Percentiles rank a stretch among this genome's conserved stretches.
phyloP scores from a whole-genome alignment of 2,888 invertebrate genomes.

The Coelopa pilipes region DNA sequence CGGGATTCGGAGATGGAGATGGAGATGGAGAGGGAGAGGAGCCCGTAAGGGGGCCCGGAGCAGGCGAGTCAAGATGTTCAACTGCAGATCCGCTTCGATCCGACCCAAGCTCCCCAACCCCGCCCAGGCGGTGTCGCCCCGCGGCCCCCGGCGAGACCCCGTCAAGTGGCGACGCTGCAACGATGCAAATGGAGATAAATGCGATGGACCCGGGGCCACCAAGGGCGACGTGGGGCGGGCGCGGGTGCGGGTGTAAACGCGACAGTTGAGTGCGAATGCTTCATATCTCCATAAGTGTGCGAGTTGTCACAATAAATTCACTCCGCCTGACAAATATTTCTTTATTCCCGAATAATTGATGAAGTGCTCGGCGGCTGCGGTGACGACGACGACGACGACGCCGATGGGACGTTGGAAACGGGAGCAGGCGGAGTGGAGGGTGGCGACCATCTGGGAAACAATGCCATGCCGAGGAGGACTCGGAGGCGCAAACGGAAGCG shows the following conservation, averaged over 20 bases:
- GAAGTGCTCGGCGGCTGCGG: conserved; percentile 5
- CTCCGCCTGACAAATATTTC: conserved; percentile 26
- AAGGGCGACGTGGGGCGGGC: no score
- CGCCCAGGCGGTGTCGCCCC: no score
- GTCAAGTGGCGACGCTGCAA: no score
- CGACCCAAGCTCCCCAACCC: no score
- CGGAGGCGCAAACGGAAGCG: background rate
- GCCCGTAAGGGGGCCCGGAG: no score
- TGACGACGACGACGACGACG: background rate
- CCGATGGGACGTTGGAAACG: background rate
- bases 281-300: conserved; percentile 22
- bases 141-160: no score
- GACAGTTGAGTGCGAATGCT: conserved; percentile 16
- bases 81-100: no score
- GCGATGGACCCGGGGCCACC: no score
- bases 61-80: no score
- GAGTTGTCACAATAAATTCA: conserved; percentile 28
- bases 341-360: conserved; percentile 21
- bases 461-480: background rate
- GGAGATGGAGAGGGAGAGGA: no score
- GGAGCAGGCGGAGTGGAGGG: background rate
- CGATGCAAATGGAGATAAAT: no score
- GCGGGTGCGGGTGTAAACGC: background rate
- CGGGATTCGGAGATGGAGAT: no score
- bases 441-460: background rate